phyloP scores from a whole-genome alignment of 2,113 vertebrate species.

The Nanger granti region DNA sequence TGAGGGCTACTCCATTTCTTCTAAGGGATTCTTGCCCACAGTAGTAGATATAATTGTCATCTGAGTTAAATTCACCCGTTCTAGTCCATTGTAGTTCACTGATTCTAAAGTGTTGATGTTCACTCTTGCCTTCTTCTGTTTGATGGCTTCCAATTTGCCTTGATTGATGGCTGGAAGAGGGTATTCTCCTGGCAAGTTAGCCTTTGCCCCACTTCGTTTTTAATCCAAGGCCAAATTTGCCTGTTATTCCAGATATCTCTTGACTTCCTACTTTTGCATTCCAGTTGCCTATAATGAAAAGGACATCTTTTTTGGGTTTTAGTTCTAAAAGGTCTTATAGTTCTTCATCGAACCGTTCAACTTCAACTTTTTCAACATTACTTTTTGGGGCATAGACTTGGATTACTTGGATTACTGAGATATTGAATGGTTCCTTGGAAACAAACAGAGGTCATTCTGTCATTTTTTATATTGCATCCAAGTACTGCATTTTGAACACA shows the following conservation, averaged over 20 bases:
- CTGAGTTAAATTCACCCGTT: too few species aligned
- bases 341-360: rapidly evolving
- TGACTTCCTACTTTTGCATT: not conserved
- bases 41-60: too few species aligned
- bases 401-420: not conserved
- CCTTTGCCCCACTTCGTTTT: not conserved
- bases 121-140: too few species aligned
- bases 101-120: too few species aligned
- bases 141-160: too few species aligned
- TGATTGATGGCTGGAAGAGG: too few species aligned
- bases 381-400: not conserved
- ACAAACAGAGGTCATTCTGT: not conserved
- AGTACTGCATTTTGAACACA: not conserved
- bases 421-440: not conserved
- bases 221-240: not conserved
- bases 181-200: not conserved
- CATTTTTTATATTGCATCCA: not conserved
- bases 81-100: too few species aligned
- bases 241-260: not conserved
- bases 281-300: not conserved
- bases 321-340: not conserved
- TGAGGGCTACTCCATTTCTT: too few species aligned
- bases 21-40: too few species aligned
- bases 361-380: not conserved
- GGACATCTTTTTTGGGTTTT: not conserved